phyloP scores from a whole-genome alignment of 92 coral and sea anemone genomes.

The Siderastrea radians region DNA sequence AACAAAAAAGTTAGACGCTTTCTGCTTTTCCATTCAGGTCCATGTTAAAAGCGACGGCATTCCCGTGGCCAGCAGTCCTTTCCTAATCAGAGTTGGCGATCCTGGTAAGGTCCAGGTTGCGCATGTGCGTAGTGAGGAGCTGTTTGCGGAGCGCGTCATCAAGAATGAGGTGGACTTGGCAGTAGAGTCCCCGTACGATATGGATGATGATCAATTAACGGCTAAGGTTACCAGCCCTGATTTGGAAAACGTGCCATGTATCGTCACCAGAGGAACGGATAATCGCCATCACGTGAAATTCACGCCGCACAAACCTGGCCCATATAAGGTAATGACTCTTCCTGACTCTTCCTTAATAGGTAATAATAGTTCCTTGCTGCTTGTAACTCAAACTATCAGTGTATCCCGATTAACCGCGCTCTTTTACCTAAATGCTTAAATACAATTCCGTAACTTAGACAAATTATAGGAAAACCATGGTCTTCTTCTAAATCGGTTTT shows the following conservation, averaged over 20 bases:
- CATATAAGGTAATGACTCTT: slow-evolving; percentile 65
- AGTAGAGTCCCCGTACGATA: slow-evolving; percentile 80
- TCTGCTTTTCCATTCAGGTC: slow-evolving; percentile 41
- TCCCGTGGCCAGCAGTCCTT: slow-evolving; percentile 95
- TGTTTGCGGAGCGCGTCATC: slow-evolving; percentile 70
- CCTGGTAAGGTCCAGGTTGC: slow-evolving; percentile 72
- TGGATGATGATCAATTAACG: slow-evolving; percentile 77
- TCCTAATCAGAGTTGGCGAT: slow-evolving; percentile 86
- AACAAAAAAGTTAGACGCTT: background rate
- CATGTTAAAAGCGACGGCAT: slow-evolving; percentile 87
- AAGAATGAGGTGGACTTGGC: slow-evolving; percentile 80
- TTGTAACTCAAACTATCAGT: no score
- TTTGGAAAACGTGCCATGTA: slow-evolving; percentile 71
- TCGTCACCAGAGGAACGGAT: slow-evolving; percentile 76
- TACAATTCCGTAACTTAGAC: no score
- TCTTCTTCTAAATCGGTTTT: no score
- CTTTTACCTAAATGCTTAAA: no score
- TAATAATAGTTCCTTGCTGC: background rate
- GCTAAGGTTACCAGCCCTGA: slow-evolving; percentile 91
- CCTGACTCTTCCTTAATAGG: no score
- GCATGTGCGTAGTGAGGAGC: slow-evolving; percentile 79
- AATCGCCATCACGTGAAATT: slow-evolving; percentile 84
- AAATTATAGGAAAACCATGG: no score
- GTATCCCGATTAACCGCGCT: no score
- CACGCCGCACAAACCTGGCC: slow-evolving; percentile 80